Percentiles rank a stretch among this genome's conserved stretches.
Conservation (phyloP, 1,140 invertebrate species). For the Orchesella cincta region DNA sequence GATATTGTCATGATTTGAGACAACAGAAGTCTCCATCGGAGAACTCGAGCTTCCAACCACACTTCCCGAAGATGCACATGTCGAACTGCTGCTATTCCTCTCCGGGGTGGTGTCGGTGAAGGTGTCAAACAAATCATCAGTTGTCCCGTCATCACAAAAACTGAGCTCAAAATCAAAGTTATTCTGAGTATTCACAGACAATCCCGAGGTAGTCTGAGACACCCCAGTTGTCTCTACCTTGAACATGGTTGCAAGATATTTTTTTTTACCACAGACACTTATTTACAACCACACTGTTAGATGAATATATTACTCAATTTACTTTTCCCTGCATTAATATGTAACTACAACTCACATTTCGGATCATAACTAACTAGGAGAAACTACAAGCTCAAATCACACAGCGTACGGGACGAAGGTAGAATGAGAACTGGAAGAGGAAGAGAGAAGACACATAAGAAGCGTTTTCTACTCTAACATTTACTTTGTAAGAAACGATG, state of each 20-base stretch:
- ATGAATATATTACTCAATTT: no score
- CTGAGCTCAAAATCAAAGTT: constrained; percentile 50
- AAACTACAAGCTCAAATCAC: no score
- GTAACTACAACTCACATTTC: no score
- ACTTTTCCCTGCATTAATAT: no score
- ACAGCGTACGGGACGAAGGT: constrained; percentile 42
- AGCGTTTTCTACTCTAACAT: no score
- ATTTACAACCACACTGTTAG: no score
- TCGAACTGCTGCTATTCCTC: background rate
- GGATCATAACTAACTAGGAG: no score
- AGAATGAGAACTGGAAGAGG: constrained; percentile 44
- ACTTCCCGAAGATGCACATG: background rate
- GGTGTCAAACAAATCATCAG: constrained; percentile 49
- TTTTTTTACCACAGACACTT: background rate
- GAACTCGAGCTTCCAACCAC: constrained; percentile 1
- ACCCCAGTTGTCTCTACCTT: constrained; percentile 47
- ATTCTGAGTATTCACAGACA: constrained; percentile 31
- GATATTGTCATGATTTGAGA: background rate
- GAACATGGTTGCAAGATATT: constrained; percentile 42
- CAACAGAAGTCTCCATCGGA: background rate
- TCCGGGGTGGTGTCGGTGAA: constrained; percentile 32
- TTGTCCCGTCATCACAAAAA: constrained; percentile 51
- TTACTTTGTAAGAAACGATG: no score
- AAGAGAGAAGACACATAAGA: background rate
- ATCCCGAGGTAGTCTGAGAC: constrained; percentile 24